These are phyloP conservation scores for Hestina assimilis DNA, from an alignment of 1,140 invertebrate genomes.

Conservation along the genomic window DNA sequence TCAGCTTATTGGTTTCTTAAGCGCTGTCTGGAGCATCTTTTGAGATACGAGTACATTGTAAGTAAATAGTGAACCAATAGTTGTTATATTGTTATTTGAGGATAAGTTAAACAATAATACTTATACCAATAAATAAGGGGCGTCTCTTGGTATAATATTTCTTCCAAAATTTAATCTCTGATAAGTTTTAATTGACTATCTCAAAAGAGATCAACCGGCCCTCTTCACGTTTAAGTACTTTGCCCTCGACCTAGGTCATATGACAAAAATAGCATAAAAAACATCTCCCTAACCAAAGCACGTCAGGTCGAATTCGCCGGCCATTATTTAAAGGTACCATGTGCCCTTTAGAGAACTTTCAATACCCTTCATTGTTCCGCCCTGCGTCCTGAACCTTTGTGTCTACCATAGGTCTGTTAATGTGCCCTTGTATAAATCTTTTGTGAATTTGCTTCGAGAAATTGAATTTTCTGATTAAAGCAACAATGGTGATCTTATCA, in stretches of 20 bases:
- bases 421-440: constrained; percentile 24
- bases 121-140: too few relatives aligned
- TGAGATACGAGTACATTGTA: too few relatives aligned
- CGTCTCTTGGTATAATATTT: too few relatives aligned
- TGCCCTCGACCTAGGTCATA: constrained; percentile 17
- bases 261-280: constrained; percentile 18
- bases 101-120: too few relatives aligned
- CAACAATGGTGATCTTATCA: background rate
- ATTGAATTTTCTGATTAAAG: constrained; percentile 1
- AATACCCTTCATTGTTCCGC: constrained; percentile 34
- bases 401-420: constrained; percentile 31
- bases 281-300: constrained; percentile 32
- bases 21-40: too few relatives aligned
- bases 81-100: too few relatives aligned
- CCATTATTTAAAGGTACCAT: constrained; percentile 56
- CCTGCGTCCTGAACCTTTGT: constrained; percentile 30
- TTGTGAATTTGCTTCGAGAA: background rate
- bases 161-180: background rate
- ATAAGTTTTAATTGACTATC: background rate
- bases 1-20: too few relatives aligned
- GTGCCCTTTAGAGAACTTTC: constrained; percentile 39
- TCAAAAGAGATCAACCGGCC: background rate
- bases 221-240: background rate
- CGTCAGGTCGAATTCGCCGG: constrained; percentile 44
- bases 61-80: too few relatives aligned